phyloP scores from a whole-genome alignment of 2,888 invertebrate species.

The Poecilus cupreus region DNA sequence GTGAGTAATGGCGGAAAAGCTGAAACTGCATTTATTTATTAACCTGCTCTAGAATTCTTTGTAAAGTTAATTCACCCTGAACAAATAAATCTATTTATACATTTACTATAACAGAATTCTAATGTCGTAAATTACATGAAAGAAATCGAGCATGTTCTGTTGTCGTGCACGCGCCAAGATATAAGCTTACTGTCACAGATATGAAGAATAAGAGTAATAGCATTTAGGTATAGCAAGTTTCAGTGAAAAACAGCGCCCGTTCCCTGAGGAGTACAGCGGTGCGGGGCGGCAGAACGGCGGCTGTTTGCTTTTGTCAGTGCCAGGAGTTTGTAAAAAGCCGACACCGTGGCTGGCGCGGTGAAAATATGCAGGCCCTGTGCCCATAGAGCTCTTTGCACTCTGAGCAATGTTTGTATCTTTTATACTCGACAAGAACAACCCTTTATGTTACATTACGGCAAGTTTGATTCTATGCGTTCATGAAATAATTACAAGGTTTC shows the following conservation, averaged over 20 bases:
- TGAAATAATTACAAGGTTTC: conserved; percentile 6
- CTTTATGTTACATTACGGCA: not conserved
- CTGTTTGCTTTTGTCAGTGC: not conserved
- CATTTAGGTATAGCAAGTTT: conserved; percentile 13
- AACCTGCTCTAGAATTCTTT: not conserved
- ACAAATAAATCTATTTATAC: not conserved
- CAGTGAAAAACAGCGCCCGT: not conserved
- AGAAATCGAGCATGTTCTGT: conserved; percentile 8
- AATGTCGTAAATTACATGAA: conserved; percentile 1
- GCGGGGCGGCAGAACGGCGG: not conserved
- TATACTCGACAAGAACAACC: not conserved
- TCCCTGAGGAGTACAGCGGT: not conserved
- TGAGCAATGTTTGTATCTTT: not conserved
- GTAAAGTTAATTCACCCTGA: not conserved
- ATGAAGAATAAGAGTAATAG: conserved; percentile 1
- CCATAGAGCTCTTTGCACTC: not conserved
- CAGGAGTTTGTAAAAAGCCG: conserved; percentile 9
- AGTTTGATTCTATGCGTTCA: not conserved
- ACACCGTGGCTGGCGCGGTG: not conserved
- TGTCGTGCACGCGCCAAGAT: not conserved
- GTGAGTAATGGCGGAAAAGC: not conserved
- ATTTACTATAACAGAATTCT: conserved; percentile 2
- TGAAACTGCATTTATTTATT: not conserved
- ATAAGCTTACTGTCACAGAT: not conserved
- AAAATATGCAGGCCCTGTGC: conserved; percentile 20